Base-by-base conservation (phyloP, 2,113 vertebrate species). In the Trachemys scripta region DNA sequence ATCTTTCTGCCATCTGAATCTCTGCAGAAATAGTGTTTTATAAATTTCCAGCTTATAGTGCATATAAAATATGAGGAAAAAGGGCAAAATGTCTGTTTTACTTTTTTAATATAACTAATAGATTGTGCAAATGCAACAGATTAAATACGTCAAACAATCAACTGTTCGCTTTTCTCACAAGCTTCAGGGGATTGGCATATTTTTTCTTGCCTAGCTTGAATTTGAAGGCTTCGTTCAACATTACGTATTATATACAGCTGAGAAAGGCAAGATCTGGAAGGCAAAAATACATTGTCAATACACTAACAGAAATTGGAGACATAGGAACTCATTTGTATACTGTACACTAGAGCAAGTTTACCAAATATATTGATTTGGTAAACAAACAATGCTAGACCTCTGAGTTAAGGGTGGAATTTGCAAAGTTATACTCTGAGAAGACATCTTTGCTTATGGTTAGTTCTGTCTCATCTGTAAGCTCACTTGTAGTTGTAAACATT, bases 31-130 rank as follows among this genome's bases (percentile, higher is more conserved):
- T 72, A 38, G n/a, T 5, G n/a, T 72, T 38, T 72, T 80, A 31
- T 50, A 2, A 53, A 20, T 4, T 6, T 92, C 87, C 38, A 85
- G 88, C 90, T 80, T 59, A 38, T 80, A 56, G 20, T 0, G 0
- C 27, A 82, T 59, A 75, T 53, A 92, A 90, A 95, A 49, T 25
- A 85, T 45, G 20, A 86, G 75, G 47, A 31, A 92, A 27, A 90
- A 84, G 17, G 17, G 5, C 81, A 29, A 83, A 31, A 80, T 8
- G 9, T 3, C 10, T 49, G 80, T 91, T 95, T 56, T 84, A 47
- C 76, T 86, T 27, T 89, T 92, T 54, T 84, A 92, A 84, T 79
- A 69, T 93, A 91, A 94, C 94, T 91, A 97, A 90, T 69, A 95
- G 49, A 95, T 89, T 89, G 12, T 88, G 29, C 7, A 81, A 87